Percentiles rank a stretch among this genome's conserved stretches.
These are phyloP conservation scores for Pampusana beccarii DNA, from an alignment of 2,113 vertebrate genomes.

Conservation along the genomic window DNA sequence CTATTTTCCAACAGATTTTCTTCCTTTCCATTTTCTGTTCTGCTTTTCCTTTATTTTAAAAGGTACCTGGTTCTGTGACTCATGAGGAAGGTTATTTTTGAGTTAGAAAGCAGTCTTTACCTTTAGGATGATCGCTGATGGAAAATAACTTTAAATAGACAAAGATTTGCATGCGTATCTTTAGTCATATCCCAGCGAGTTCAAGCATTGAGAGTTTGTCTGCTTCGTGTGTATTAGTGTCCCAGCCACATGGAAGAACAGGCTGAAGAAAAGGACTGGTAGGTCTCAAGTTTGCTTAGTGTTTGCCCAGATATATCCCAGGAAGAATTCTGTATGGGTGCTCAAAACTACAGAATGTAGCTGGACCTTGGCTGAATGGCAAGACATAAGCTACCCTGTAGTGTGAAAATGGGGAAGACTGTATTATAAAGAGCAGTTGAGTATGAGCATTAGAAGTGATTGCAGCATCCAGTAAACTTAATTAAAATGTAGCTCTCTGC, in stretches of 20 bases:
- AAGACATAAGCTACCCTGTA: neutral
- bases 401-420: neutral
- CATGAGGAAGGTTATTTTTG: neutral
- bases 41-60: neutral
- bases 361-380: neutral
- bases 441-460: neutral
- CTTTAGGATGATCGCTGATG: neutral
- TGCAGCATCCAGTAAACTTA: neutral
- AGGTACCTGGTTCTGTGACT: neutral
- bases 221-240: neutral
- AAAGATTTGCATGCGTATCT: neutral
- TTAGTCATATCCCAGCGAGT: neutral
- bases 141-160: slow-evolving; percentile 5
- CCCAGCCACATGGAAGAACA: neutral
- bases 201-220: neutral
- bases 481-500: neutral
- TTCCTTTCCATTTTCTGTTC: neutral
- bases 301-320: neutral
- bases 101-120: neutral
- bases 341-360: neutral
- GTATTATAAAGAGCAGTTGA: neutral
- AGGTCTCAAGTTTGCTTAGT: neutral
- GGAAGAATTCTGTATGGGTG: neutral
- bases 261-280: neutral
- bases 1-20: neutral